phyloP scores from a whole-genome alignment of 2,797 vertebrate species.

The Siniperca scherzeri region DNA sequence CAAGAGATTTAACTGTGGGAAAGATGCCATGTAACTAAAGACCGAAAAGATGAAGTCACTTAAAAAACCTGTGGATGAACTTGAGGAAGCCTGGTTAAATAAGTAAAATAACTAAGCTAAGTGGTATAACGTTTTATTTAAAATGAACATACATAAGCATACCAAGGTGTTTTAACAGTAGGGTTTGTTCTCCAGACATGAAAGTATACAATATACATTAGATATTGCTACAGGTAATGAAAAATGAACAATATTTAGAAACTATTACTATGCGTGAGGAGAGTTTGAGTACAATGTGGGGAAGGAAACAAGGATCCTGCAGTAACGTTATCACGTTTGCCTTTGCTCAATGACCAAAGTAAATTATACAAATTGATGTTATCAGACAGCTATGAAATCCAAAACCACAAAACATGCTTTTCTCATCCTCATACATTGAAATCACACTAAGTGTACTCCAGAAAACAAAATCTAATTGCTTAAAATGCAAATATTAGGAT shows the following conservation, averaged over 20 bases:
- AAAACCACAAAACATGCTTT: slow-evolving; percentile 84
- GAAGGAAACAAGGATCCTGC: slow-evolving; percentile 72
- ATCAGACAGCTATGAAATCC: slow-evolving; percentile 83
- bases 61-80: slow-evolving; percentile 83
- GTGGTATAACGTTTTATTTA: slow-evolving; percentile 88
- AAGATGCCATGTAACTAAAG: slow-evolving; percentile 78
- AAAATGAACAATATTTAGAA: slow-evolving; percentile 80
- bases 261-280: slow-evolving; percentile 70
- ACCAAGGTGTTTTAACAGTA: slow-evolving; percentile 86
- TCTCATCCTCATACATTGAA: slow-evolving; percentile 84
- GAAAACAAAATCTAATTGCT: slow-evolving; percentile 71
- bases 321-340: slow-evolving; percentile 48
- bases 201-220: slow-evolving; percentile 88
- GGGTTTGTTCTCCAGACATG: slow-evolving; percentile 85
- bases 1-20: slow-evolving; percentile 73
- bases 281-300: slow-evolving; percentile 65
- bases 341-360: slow-evolving; percentile 77
- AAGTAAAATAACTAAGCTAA: slow-evolving; percentile 88
- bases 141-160: slow-evolving; percentile 91
- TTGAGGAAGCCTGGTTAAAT: slow-evolving; percentile 86
- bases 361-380: slow-evolving; percentile 78
- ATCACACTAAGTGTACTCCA: slow-evolving; percentile 80
- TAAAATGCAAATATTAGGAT: slow-evolving; percentile 77
- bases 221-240: slow-evolving; percentile 82
- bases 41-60: slow-evolving; percentile 58